Evolutionary conservation across 2,113 vertebrate species (phyloP), one percentile per base, ranked within the genome.

Genomic region (Pluvianellus socialis): DNA sequence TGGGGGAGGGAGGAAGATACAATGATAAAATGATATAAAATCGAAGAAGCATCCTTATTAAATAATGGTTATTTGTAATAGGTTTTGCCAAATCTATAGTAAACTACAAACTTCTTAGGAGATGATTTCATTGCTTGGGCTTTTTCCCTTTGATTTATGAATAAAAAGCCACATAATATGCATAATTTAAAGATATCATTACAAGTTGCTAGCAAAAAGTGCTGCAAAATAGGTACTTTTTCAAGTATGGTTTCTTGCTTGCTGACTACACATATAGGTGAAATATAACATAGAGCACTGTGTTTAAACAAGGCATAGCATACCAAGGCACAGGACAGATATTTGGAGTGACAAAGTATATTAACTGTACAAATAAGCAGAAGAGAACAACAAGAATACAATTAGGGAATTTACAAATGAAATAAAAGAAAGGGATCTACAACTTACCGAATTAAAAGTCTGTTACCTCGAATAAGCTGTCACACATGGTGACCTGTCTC

Each of bases 201-300:
- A 44, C 44, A 71, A 88, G 3, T 12, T 76, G 12, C 10, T 74
- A 38, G 13, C 2, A 81, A 82, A 67, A 65, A 42, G 14, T 23
- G 4, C 19, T n/a, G 4, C 4, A 3, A 38, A 27, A 21, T 13
- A 70, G 14, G 1, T 32, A 4, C 1, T 0, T 52, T 47, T 14
- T 52, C 33, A 30, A 15, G 3, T 17, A 42, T n/a, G 14, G 2
- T 86, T 91, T 80, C 14, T 72, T 3, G 33, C 16, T 66, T 81
- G 14, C 33, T 85, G 23, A 26, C 32, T 73, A 6, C 32, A 27
- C 4, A 6, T 45, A 22, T 7, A 53, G 11, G 12, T 66, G 49
- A 92, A 88, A 61, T 32, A 40, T 3, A 70, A 40, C 13, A 24
- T 6, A 18, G 14, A 44, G 2, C n/a, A 5, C 1, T 59, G 10